Evolutionary conservation across 2,113 vertebrate genomes (phyloP).

Genomic region (Oenanthe melanoleuca): DNA sequence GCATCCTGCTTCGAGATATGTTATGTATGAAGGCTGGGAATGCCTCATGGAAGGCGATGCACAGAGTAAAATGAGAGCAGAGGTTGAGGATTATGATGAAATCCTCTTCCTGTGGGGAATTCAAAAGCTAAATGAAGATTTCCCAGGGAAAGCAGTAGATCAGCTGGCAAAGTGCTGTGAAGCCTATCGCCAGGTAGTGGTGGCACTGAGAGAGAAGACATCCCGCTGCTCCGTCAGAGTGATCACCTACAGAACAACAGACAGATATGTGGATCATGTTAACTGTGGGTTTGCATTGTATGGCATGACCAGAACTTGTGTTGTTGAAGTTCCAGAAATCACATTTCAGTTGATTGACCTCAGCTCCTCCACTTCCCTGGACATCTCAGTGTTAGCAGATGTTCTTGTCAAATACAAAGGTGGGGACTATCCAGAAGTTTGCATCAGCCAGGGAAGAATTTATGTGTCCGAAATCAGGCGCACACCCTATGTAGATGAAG

Average conservation of each 20-base stretch:
- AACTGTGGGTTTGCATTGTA: constrained; percentile 81
- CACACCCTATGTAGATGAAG: constrained; percentile 51
- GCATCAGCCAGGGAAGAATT: constrained; percentile 77
- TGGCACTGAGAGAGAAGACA: constrained; percentile 70
- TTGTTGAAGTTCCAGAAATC: constrained; percentile 75
- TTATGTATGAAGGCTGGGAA: constrained; percentile 68
- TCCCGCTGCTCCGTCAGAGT: constrained; percentile 61
- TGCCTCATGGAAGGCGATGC: neutral
- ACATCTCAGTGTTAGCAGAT: constrained; percentile 75
- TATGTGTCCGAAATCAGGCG: constrained; percentile 67
- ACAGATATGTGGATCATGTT: constrained; percentile 76
- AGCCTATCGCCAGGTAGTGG: constrained; percentile 78
- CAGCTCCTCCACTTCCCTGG: constrained; percentile 74
- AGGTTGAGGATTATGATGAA: constrained; percentile 61
- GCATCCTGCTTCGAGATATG: constrained; percentile 66
- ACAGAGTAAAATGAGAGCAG: constrained; percentile 42
- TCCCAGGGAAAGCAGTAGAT: constrained; percentile 63
- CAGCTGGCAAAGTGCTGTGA: constrained; percentile 81
- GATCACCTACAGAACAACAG: constrained; percentile 82
- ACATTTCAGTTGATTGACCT: constrained; percentile 86
- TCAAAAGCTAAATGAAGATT: constrained; percentile 74
- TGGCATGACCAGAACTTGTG: constrained; percentile 84
- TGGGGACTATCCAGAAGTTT: constrained; percentile 78
- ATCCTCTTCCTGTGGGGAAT: constrained; percentile 83
- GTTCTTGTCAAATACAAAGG: constrained; percentile 73